Base-by-base conservation (phyloP, 2,888 invertebrate species). In the Ceratothoa steindachneri region DNA sequence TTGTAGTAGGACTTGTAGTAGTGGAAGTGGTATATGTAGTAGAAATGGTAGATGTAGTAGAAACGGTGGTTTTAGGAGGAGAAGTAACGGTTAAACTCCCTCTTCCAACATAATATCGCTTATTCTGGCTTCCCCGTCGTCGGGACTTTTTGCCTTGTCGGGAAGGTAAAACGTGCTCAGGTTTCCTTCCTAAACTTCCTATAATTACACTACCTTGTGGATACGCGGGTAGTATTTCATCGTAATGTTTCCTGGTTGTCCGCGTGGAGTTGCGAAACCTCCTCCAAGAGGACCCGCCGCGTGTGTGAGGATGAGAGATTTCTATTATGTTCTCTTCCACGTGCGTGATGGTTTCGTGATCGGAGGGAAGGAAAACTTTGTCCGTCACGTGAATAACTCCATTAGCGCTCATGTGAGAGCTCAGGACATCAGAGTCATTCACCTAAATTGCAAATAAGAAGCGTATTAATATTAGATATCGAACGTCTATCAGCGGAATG, bases 351-450 rank as follows among this genome's bases (percentile, higher is more conserved):
- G 55, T 19, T 22, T 55, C 9, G 19, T 5, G 12, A 55, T 27
- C 66, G 15, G 66, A 66, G n/a, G 19, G 29, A 15, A 5, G 5
- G 68, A 75, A 75, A 0, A 73, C 78, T 24, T 75, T 70, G 30
- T 78, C 69, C 29, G 73, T 71, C n/a, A 73, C 65, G 69, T 78
- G 78, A 55, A 78, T 78, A 27, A 78, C 78, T 5, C 78, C 78
- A 30, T 78, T 75, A 7, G 78, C 75, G 68, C 78, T 75, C 75
- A 78, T 73, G 53, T 75, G 75, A 5, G 75, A 73, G 28, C 71
- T 73, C 15, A 30, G 30, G 12, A 78, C 75, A 5, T 64, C 28
- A 15, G 69, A 69, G 29, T 69, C 75, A 30, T 78, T 78, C 7
- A 72, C 78, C 78, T 78, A 72, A n/a, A n/a, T n/a, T n/a, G n/a